Evolutionary conservation across 1,140 invertebrate genomes (phyloP).

Genomic region (Drosophila santomea): DNA sequence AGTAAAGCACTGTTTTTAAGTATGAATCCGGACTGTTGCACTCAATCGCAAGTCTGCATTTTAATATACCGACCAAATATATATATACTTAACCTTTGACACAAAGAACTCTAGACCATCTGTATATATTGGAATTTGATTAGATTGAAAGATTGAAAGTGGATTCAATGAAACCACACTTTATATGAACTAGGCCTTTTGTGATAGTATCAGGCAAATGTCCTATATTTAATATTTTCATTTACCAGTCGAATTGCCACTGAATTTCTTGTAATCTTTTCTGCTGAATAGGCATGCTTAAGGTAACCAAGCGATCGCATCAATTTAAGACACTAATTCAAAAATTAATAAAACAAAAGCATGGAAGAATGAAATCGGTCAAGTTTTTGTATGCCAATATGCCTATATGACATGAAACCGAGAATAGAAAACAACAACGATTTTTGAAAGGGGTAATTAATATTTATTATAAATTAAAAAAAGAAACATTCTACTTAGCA

Average conservation of each 20-base stretch:
- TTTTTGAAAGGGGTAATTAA: no score
- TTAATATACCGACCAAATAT: slow-evolving; percentile 25
- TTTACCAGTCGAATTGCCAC: slow-evolving; percentile 41
- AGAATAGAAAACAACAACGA: no score
- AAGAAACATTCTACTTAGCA: no score
- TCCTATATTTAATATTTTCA: slow-evolving; percentile 71
- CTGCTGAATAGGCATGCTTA: slow-evolving; percentile 58
- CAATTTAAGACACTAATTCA: slow-evolving; percentile 17
- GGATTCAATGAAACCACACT: slow-evolving; percentile 8
- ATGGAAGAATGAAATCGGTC: slow-evolving; percentile 44
- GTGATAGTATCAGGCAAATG: slow-evolving; percentile 42
- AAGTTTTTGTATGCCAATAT: neutral
- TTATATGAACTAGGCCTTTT: slow-evolving; percentile 6
- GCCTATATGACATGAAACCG: slow-evolving; percentile 3
- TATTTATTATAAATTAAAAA: no score
- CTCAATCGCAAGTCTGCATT: slow-evolving; percentile 22
- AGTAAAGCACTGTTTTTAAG: slow-evolving; percentile 30
- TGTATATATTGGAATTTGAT: slow-evolving; percentile 14
- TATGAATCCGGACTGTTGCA: slow-evolving; percentile 50
- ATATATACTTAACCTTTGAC: slow-evolving; percentile 19
- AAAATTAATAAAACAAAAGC: slow-evolving; percentile 39
- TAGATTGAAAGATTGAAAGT: neutral
- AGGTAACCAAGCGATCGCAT: slow-evolving; percentile 30
- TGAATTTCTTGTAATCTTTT: slow-evolving; percentile 45
- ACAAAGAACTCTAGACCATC: slow-evolving; percentile 18